A percentile compares a stretch with the other conserved stretches of the same genome.
phyloP scores from a whole-genome alignment of 2,113 vertebrate genomes.

The Neolamprologus ventralis region DNA sequence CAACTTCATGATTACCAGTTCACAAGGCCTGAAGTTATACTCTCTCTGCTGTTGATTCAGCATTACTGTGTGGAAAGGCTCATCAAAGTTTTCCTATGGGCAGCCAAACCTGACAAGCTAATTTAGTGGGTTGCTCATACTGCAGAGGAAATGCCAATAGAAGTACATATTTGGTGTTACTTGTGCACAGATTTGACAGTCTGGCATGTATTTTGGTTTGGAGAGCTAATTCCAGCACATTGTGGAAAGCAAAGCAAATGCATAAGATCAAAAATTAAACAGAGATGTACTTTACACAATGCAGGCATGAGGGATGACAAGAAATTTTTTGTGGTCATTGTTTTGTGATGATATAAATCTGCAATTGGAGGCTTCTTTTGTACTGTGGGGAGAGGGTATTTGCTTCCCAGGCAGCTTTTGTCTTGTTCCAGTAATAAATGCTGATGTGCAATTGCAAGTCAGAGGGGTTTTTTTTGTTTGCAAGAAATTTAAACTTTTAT shows the following conservation, averaged over 20 bases:
- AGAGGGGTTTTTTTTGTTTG: neutral
- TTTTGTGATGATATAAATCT: neutral
- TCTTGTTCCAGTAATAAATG: neutral
- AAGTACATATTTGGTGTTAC: neutral
- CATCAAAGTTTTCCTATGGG: slow-evolving; percentile 15
- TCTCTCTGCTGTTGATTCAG: slow-evolving; percentile 35
- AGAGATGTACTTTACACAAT: neutral
- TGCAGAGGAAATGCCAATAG: neutral
- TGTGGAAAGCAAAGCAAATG: neutral
- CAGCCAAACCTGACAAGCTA: neutral
- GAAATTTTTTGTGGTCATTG: neutral
- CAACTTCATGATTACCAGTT: slow-evolving; percentile 24
- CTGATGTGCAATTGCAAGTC: neutral
- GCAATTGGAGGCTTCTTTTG: neutral
- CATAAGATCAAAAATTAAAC: neutral
- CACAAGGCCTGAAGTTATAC: slow-evolving; percentile 28
- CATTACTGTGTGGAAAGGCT: neutral
- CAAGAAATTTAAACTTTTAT: neutral
- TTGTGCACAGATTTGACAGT: neutral
- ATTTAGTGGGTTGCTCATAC: neutral
- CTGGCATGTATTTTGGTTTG: neutral
- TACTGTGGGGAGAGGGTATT: neutral
- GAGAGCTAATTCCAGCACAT: neutral
- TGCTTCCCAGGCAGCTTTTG: neutral
- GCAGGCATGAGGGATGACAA: neutral